Conservation (phyloP, 2,797 vertebrate genomes). For the Halcyon smyrnensis region DNA sequence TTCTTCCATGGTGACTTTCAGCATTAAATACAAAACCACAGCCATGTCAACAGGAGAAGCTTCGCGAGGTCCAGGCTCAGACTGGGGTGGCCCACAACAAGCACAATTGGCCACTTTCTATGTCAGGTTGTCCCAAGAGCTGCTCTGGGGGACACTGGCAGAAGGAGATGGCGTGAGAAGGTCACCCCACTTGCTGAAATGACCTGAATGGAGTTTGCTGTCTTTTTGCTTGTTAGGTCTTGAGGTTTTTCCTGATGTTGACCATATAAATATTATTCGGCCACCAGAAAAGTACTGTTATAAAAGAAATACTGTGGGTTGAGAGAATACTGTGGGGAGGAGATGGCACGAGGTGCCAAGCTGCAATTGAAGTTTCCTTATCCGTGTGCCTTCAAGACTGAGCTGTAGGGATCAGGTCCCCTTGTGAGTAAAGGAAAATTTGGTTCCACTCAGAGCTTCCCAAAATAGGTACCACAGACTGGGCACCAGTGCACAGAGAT, state of each 20-base stretch:
- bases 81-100: neutral
- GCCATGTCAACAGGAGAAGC: neutral
- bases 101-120: neutral
- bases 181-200: rapidly evolving
- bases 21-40: neutral
- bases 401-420: neutral
- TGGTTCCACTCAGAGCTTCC: neutral
- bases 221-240: neutral
- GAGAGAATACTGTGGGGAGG: neutral
- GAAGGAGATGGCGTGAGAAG: neutral
- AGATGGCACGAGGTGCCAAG: rapidly evolving
- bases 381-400: rapidly evolving
- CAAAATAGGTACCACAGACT: rapidly evolving
- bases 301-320: neutral
- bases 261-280: neutral
- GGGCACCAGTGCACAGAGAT: rapidly evolving
- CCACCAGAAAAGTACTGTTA: rapidly evolving
- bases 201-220: neutral
- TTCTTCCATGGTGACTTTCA: neutral
- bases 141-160: rapidly evolving
- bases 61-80: rapidly evolving
- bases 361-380: neutral
- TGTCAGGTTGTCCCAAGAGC: neutral
- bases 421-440: no score
- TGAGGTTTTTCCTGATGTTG: neutral